Base-by-base conservation (phyloP, 2,113 vertebrate species). In the Brachyistius frenatus region DNA sequence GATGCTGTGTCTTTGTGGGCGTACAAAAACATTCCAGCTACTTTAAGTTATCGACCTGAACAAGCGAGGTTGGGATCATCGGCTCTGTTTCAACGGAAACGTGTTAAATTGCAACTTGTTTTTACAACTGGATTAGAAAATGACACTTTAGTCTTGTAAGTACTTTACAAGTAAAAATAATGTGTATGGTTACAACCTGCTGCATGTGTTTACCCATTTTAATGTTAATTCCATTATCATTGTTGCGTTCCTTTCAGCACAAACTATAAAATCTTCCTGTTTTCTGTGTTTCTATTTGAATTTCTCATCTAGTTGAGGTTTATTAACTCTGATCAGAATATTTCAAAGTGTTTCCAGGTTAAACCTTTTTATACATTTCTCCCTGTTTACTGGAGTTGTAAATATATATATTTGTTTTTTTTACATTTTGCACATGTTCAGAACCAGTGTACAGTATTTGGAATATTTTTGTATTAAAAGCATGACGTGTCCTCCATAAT, bases 381-480 rank as follows among this genome's bases (percentile, higher is more conserved):
- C 52, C 60, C 55, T 58, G 56, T 84, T 72, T 66, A 83, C 76
- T 91, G 68, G 73, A 87, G 47, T 69, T 90, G 86, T 92, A 23
- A 23, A 23, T 23, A 23, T 23, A 23, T 23, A 86, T 55, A 86
- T 89, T 70, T 31, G 64, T 58, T 47, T 35, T 65, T 69, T 85
- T 61, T 58, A 84, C 36, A 85, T 86, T 89, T 93, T 91, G 86
- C 86, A 91, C 80, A 89, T 86, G 60, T 76, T 86, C 16, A 89
- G 70, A 83, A 87, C 23, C 60, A 78, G 11, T 92, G 91, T 92
- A 93, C 84, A 91, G 84, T 85, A 85, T 92, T 88, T 91, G 67
- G 41, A 85, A 67, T 85, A 83, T 87, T 93, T 93, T 93, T 93
- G 53, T 86, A 91, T 76, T 76, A 88, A 93, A 23, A 88, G 70